These are phyloP conservation scores for Numida meleagris DNA, from an alignment of 2,113 vertebrate genomes.

Conservation along the genomic window DNA sequence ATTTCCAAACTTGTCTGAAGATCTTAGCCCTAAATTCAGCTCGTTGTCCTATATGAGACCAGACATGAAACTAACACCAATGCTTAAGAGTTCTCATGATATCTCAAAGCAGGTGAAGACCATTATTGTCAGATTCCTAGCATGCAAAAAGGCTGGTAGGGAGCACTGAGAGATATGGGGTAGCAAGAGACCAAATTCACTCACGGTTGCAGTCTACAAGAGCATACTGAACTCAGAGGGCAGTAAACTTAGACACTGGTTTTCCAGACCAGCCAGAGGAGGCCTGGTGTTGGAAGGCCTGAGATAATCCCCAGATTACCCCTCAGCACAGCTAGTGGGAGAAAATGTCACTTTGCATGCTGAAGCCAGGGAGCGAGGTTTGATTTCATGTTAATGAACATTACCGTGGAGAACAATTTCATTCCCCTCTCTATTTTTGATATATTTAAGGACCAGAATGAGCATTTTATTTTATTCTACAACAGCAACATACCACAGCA, in stretches of 20 bases:
- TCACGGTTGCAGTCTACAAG: neutral
- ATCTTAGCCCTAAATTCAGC: slow-evolving; percentile 41
- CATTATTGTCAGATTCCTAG: slow-evolving; percentile 57
- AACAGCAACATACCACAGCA: neutral
- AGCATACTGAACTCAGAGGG: neutral
- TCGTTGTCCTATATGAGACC: neutral
- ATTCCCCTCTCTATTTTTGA: slow-evolving; percentile 42
- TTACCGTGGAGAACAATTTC: slow-evolving; percentile 9
- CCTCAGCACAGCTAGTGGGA: neutral
- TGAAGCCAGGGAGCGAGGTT: neutral
- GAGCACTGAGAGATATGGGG: neutral
- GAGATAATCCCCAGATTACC: slow-evolving; percentile 44
- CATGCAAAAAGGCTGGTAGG: neutral
- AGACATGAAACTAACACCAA: slow-evolving; percentile 29
- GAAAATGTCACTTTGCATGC: slow-evolving; percentile 41
- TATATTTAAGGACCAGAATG: neutral
- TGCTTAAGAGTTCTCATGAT: neutral
- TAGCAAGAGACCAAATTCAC: neutral
- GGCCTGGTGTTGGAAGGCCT: neutral
- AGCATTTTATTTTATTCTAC: neutral
- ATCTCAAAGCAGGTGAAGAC: slow-evolving; percentile 54
- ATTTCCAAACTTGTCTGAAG: slow-evolving; percentile 50
- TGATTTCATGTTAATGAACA: neutral
- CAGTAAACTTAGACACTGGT: neutral
- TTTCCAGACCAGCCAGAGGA: neutral